Conservation (phyloP, 2,888 invertebrate genomes). For the Bursaphelenchus okinawaensis region DNA sequence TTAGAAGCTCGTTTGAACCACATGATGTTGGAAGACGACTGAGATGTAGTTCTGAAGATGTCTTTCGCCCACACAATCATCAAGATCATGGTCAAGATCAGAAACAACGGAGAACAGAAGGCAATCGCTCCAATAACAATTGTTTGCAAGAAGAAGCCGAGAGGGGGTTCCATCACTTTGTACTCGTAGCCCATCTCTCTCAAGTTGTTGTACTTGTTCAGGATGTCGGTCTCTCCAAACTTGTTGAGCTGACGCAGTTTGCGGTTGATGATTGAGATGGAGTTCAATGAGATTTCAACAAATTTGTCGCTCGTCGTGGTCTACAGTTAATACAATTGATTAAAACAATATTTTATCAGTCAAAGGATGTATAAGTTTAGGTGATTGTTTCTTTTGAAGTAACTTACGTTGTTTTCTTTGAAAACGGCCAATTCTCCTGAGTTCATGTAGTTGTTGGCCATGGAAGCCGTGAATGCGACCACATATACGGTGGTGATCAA, state of each 20-base stretch:
- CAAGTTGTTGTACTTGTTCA: constrained; percentile 22
- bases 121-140: constrained; percentile 13
- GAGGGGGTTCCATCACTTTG: constrained; percentile 21
- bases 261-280: background rate
- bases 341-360: too few relatives aligned
- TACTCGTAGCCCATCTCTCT: constrained; percentile 31
- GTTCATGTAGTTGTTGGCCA: background rate
- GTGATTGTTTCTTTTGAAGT: too few relatives aligned
- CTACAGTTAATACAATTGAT: too few relatives aligned
- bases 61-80: background rate
- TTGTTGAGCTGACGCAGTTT: background rate
- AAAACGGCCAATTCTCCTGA: background rate
- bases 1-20: constrained; percentile 12
- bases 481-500: background rate
- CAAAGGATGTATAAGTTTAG: too few relatives aligned
- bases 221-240: constrained; percentile 8
- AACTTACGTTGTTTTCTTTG: background rate
- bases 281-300: background rate
- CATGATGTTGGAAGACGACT: constrained; percentile 2
- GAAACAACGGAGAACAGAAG: background rate
- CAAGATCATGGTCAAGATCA: background rate
- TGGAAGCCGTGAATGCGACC: background rate
- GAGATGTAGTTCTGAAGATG: background rate
- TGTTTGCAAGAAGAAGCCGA: constrained; percentile 6
- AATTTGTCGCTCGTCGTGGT: too few relatives aligned